phyloP scores from a whole-genome alignment of 2,113 vertebrate species.

The Daphoenositta chrysoptera region DNA sequence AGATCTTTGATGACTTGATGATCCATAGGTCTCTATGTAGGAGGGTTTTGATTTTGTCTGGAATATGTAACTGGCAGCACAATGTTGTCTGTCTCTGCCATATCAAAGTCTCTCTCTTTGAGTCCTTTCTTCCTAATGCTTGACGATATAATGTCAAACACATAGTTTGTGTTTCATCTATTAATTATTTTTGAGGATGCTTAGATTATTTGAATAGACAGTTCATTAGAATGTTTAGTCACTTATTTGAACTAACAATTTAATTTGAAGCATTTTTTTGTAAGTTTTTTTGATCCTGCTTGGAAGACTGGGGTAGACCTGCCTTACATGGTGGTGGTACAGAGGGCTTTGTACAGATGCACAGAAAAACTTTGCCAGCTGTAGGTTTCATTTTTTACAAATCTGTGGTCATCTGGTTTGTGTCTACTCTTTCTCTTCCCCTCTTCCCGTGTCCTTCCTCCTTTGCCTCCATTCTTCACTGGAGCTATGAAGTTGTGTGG shows the following conservation, averaged over 20 bases:
- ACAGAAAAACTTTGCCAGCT: neutral
- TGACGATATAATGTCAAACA: neutral
- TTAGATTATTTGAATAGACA: slow-evolving; percentile 36
- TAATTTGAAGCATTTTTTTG: neutral
- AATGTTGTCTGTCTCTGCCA: too few species aligned
- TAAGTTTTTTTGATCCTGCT: neutral
- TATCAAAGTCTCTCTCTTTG: too few species aligned
- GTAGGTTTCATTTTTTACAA: neutral
- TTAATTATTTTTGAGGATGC: slow-evolving; percentile 5
- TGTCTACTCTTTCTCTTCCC: neutral
- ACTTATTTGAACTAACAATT: neutral
- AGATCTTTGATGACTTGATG: too few species aligned
- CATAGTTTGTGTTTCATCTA: neutral
- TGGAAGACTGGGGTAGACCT: neutral
- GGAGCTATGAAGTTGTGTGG: slow-evolving; percentile 11
- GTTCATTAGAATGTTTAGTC: slow-evolving; percentile 31
- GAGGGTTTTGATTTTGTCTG: too few species aligned
- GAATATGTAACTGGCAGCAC: too few species aligned
- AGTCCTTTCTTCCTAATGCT: too few species aligned
- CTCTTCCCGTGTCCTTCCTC: neutral
- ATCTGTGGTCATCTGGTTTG: neutral
- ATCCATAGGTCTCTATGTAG: too few species aligned
- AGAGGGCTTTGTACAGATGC: neutral
- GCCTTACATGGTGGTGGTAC: neutral
- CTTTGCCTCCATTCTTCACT: neutral